These are phyloP conservation scores for Perithous albicinctus DNA, from an alignment of 2,888 invertebrate species.

Conservation along the genomic window DNA sequence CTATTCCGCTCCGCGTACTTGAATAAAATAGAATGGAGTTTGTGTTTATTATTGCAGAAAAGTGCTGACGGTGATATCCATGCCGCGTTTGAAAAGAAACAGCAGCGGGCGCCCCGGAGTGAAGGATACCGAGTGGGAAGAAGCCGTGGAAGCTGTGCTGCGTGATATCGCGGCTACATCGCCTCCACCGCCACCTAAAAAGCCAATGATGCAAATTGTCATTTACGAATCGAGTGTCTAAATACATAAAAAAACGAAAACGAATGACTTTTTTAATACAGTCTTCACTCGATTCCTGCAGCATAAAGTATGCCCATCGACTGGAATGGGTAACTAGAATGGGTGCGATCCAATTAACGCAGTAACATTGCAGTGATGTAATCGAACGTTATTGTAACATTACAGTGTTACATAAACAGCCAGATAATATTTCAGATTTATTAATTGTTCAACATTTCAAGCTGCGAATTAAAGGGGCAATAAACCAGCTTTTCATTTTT, in stretches of 20 bases:
- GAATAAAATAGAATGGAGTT: neutral
- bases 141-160: conserved; percentile 92
- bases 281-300: neutral
- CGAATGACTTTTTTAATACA: neutral
- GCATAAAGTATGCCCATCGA: too few relatives aligned
- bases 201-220: conserved; percentile 92
- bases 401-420: too few relatives aligned
- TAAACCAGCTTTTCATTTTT: too few relatives aligned
- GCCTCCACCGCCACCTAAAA: conserved; percentile 85
- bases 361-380: too few relatives aligned
- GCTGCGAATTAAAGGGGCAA: too few relatives aligned
- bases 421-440: too few relatives aligned
- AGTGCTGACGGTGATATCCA: conserved; percentile 90
- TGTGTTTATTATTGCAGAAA: conserved; percentile 69
- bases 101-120: conserved; percentile 83
- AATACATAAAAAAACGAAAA: conserved; percentile 22
- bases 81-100: conserved; percentile 88
- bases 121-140: conserved; percentile 89
- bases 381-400: too few relatives aligned
- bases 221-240: conserved; percentile 95
- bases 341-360: too few relatives aligned
- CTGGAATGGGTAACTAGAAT: too few relatives aligned
- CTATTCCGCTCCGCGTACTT: neutral
- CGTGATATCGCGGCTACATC: conserved; percentile 89
- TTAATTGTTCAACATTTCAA: too few relatives aligned